A percentile compares a stretch with the other conserved stretches of the same genome.
These are phyloP conservation scores for Pteria penguin DNA, from an alignment of 2,888 invertebrate species.

Conservation along the genomic window DNA sequence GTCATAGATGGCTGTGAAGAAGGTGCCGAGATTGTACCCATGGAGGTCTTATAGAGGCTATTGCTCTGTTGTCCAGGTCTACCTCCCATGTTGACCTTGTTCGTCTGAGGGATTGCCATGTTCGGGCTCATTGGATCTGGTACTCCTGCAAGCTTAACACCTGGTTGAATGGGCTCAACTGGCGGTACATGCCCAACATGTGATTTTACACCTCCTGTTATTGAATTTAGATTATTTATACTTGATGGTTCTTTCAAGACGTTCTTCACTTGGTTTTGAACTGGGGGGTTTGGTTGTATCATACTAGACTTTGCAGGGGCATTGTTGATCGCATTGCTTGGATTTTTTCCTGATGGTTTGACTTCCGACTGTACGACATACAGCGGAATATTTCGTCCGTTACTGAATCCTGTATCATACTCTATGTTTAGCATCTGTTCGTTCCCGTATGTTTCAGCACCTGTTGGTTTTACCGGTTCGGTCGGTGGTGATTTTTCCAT, in stretches of 20 bases:
- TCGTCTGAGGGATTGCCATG: background rate
- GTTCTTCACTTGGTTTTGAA: background rate
- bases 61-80: too few species aligned
- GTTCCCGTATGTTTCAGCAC: background rate
- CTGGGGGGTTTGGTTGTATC: background rate
- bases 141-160: background rate
- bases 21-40: too few species aligned
- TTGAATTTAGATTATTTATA: background rate
- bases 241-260: background rate
- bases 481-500: background rate
- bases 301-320: background rate
- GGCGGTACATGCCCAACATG: background rate
- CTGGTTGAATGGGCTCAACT: background rate
- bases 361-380: background rate
- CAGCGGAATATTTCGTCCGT: constrained; percentile 3
- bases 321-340: background rate
- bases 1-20: too few species aligned
- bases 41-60: too few species aligned
- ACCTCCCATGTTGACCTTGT: too few species aligned
- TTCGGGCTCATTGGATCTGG: background rate
- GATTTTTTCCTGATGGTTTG: background rate
- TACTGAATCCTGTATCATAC: constrained; percentile 12
- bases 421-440: constrained; percentile 15
- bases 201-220: background rate
- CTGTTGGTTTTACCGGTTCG: background rate